Conservation (phyloP, 2,797 vertebrate species). For the Urocyon cinereoargenteus region DNA sequence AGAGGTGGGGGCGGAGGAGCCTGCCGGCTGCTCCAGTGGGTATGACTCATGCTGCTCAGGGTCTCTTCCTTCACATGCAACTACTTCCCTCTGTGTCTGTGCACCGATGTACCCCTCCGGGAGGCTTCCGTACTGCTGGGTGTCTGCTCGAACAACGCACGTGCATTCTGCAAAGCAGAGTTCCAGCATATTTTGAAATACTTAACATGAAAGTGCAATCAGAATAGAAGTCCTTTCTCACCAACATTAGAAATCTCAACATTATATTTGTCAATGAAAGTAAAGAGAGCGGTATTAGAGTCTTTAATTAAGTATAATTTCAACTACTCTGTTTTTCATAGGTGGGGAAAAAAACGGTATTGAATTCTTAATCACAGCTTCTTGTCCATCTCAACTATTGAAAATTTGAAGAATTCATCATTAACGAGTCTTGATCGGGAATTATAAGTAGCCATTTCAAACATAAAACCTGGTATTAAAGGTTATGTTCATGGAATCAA, state of each 20-base stretch:
- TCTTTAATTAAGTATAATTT: constrained; percentile 30
- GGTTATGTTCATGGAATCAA: constrained; percentile 8
- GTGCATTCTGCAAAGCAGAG: not conserved
- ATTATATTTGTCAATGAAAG: constrained; percentile 3
- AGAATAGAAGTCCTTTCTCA: not conserved
- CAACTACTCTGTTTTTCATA: not conserved
- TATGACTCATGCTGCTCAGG: not conserved
- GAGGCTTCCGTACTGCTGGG: not conserved
- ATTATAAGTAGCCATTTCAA: not conserved
- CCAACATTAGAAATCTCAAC: not conserved
- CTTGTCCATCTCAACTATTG: not conserved
- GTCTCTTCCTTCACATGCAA: not conserved
- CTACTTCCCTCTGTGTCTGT: not conserved
- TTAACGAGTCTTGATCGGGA: constrained; percentile 22
- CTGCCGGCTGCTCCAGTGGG: not conserved
- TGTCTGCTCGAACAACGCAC: not conserved
- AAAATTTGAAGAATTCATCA: constrained; percentile 24
- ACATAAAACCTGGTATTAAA: not conserved
- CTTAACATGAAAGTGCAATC: not conserved
- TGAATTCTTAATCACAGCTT: not conserved
- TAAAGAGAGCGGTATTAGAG: not conserved
- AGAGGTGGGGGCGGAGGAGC: not conserved
- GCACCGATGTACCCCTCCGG: not conserved
- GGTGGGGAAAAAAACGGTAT: not conserved
- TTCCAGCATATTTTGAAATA: not conserved